These are phyloP conservation scores for Chloroceryle amazona DNA, from an alignment of 2,797 vertebrate species.

Conservation along the genomic window DNA sequence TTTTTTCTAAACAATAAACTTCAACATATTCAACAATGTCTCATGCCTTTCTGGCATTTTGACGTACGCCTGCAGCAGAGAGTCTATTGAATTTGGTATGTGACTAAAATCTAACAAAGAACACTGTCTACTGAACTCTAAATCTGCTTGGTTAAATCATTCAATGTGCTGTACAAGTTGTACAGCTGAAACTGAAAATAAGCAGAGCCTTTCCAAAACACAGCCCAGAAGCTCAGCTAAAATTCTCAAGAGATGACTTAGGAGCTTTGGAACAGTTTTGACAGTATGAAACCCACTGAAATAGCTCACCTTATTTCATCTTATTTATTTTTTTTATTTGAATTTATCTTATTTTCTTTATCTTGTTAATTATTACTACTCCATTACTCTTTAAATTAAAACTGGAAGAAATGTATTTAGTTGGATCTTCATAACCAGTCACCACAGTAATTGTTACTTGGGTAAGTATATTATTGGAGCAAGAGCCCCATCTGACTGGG, in stretches of 20 bases:
- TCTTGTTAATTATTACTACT: background rate
- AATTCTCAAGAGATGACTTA: background rate
- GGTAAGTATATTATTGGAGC: background rate
- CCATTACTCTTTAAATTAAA: background rate
- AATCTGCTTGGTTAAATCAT: constrained; percentile 76
- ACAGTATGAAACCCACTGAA: background rate
- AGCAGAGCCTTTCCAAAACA: constrained; percentile 41
- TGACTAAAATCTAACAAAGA: constrained; percentile 81
- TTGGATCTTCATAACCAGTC: background rate
- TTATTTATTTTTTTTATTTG: background rate
- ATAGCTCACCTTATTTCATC: background rate
- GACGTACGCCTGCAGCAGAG: constrained; percentile 74
- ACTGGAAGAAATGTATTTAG: background rate
- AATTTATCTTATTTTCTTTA: background rate
- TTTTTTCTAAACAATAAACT: constrained; percentile 79
- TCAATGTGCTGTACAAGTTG: constrained; percentile 63
- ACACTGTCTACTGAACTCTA: constrained; percentile 76
- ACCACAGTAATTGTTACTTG: background rate
- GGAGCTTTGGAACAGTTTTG: background rate
- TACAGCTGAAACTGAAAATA: constrained; percentile 73
- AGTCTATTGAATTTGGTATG: constrained; percentile 78
- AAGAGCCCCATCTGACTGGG: background rate
- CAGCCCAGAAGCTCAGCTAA: constrained; percentile 25
- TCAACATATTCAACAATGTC: constrained; percentile 73
- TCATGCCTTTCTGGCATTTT: constrained; percentile 80